Percentiles rank a stretch among this genome's conserved stretches.
These are phyloP conservation scores for Anolis apletophallus DNA, from an alignment of 2,797 vertebrate genomes.

Conservation along the genomic window DNA sequence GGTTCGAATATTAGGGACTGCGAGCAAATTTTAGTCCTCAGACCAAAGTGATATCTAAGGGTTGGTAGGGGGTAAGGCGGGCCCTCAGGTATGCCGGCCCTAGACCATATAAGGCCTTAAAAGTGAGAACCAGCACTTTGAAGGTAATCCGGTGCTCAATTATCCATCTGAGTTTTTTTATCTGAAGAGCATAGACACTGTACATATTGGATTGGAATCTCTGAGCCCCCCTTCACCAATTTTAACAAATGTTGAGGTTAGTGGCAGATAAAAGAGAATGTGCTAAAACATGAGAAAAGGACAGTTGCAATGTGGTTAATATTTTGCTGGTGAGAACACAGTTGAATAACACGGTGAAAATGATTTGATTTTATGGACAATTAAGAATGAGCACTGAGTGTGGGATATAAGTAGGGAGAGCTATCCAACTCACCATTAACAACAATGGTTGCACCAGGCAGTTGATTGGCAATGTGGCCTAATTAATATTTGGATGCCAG, in stretches of 20 bases:
- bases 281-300: slow-evolving; percentile 29
- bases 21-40: too few relatives aligned
- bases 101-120: too few relatives aligned
- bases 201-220: too few relatives aligned
- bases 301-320: slow-evolving; percentile 30
- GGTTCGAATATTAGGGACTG: too few relatives aligned
- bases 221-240: slow-evolving; percentile 16
- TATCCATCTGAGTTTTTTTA: too few relatives aligned
- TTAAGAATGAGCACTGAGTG: slow-evolving; percentile 39
- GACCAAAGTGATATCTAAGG: too few relatives aligned
- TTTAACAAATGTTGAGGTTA: slow-evolving; percentile 13
- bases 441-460: slow-evolving; percentile 42
- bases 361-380: slow-evolving; percentile 53
- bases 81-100: too few relatives aligned
- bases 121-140: too few relatives aligned
- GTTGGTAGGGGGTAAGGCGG: too few relatives aligned
- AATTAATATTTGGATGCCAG: slow-evolving; percentile 41
- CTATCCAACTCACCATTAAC: slow-evolving; percentile 48
- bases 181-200: too few relatives aligned
- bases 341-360: slow-evolving; percentile 49
- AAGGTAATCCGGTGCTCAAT: too few relatives aligned
- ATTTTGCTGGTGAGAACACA: slow-evolving; percentile 30
- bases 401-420: slow-evolving; percentile 25
- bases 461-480: slow-evolving; percentile 33
- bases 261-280: slow-evolving; percentile 34